Conservation (phyloP, 2,113 vertebrate genomes). For the Proterorhinus semilunaris region DNA sequence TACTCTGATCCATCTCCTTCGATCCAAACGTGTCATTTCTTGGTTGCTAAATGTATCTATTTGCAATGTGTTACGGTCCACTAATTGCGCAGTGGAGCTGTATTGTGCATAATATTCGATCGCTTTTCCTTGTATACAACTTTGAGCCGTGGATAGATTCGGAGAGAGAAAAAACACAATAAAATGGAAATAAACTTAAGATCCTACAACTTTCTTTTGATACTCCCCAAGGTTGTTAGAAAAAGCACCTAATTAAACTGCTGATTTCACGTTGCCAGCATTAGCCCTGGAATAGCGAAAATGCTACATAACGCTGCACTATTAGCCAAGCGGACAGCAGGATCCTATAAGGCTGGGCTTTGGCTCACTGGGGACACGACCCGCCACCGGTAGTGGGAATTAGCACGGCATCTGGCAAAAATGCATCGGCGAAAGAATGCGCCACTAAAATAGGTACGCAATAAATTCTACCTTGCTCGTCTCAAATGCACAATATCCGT, state of each 20-base stretch:
- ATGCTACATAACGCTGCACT: slow-evolving; percentile 59
- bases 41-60: neutral
- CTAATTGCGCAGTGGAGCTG: too few species aligned
- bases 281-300: slow-evolving; percentile 54
- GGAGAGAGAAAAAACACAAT: neutral
- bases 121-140: too few species aligned
- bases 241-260: slow-evolving; percentile 43
- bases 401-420: slow-evolving; percentile 44
- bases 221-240: slow-evolving; percentile 34
- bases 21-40: neutral
- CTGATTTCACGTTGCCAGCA: slow-evolving; percentile 57
- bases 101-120: too few species aligned
- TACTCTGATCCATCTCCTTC: neutral
- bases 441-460: slow-evolving; percentile 34
- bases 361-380: slow-evolving; percentile 54
- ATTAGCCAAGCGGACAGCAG: slow-evolving; percentile 61
- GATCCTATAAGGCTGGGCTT: slow-evolving; percentile 47
- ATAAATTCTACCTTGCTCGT: slow-evolving; percentile 30
- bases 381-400: slow-evolving; percentile 55
- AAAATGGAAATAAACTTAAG: neutral
- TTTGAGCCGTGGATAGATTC: too few species aligned
- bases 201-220: slow-evolving; percentile 6
- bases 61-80: too few species aligned
- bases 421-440: slow-evolving; percentile 22
- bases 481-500: too few species aligned